These are phyloP conservation scores for Galeopterus variegatus DNA, from an alignment of 2,113 vertebrate species.

Conservation along the genomic window DNA sequence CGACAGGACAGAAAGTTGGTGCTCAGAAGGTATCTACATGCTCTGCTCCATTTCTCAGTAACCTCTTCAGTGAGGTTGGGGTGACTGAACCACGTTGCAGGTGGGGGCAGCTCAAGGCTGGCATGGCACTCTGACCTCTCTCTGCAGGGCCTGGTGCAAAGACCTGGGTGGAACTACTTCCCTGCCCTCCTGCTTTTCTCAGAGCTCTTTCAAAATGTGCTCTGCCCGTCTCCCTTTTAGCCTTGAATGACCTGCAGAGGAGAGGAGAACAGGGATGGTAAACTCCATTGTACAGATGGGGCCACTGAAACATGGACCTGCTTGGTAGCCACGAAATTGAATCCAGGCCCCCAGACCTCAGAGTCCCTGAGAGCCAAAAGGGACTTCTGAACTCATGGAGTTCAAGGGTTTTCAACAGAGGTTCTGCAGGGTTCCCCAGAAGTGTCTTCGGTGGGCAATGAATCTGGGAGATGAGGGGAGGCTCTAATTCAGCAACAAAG, in stretches of 20 bases:
- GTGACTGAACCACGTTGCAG: no score
- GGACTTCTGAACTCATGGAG: neutral
- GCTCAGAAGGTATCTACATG: rapidly evolving
- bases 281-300: neutral
- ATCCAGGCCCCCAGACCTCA: neutral
- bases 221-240: neutral
- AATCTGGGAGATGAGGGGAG: neutral
- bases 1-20: rapidly evolving
- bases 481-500: neutral
- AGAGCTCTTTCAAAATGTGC: neutral
- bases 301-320: neutral
- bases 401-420: neutral
- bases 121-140: neutral
- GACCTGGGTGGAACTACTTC: no score
- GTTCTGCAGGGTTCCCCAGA: neutral
- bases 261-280: no score
- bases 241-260: neutral
- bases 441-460: neutral
- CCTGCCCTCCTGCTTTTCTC: neutral
- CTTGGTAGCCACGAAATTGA: neutral
- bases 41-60: neutral
- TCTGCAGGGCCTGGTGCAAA: neutral
- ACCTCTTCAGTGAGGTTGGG: neutral
- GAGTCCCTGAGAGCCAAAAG: neutral
- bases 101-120: neutral